These are phyloP conservation scores for Rousettus leschenaultii DNA, from an alignment of 2,113 vertebrate genomes.

Conservation along the genomic window DNA sequence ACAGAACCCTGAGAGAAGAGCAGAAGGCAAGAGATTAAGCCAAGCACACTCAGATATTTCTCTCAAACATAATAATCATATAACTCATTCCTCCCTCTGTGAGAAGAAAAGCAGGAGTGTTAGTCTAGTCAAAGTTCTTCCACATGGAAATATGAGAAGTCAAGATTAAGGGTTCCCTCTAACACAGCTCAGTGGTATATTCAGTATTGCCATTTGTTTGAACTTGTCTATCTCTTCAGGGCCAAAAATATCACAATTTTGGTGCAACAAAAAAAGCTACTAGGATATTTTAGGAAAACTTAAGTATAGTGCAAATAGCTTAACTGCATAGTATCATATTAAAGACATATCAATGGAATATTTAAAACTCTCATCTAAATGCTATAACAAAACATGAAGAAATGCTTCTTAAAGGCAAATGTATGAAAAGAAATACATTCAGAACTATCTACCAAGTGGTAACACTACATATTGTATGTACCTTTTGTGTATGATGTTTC, in stretches of 20 bases:
- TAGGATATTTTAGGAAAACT: conserved; percentile 40
- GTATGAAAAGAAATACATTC: conserved; percentile 26
- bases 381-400: neutral
- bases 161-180: conserved; percentile 57
- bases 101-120: conserved; percentile 19
- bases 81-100: conserved; percentile 25
- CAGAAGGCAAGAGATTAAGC: neutral
- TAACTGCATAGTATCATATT: conserved; percentile 1
- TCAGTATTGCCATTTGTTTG: conserved; percentile 53
- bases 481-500: neutral
- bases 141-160: conserved; percentile 49
- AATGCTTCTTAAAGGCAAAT: conserved; percentile 26
- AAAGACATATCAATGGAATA: neutral
- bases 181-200: conserved; percentile 29
- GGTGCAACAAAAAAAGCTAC: neutral
- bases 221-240: conserved; percentile 24
- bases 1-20: neutral
- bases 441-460: neutral
- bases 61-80: neutral
- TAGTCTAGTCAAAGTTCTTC: conserved; percentile 41
- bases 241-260: conserved; percentile 59
- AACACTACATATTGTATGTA: neutral
- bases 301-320: neutral
- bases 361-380: neutral
- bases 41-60: conserved; percentile 4